Evolutionary conservation across 2,113 vertebrate species (phyloP).

Genomic region (Holacanthus passer): DNA sequence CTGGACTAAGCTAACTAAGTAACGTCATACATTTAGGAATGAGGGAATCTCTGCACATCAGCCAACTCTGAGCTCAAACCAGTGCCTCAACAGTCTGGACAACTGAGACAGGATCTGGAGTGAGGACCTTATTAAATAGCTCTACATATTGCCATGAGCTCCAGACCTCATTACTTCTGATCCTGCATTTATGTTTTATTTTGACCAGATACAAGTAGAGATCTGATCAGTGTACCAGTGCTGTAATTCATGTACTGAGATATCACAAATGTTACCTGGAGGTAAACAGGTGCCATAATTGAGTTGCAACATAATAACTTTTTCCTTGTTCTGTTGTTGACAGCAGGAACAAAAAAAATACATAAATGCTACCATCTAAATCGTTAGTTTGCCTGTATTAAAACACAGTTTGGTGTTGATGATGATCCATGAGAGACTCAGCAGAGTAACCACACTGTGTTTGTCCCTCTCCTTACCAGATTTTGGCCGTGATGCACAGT

Average conservation of each 20-base stretch:
- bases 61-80: too few species aligned
- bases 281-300: background rate
- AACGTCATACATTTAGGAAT: too few species aligned
- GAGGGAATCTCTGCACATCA: too few species aligned
- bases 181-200: too few species aligned
- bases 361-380: background rate
- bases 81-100: too few species aligned
- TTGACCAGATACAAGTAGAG: too few species aligned
- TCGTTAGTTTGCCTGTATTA: background rate
- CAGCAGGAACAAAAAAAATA: constrained; percentile 2
- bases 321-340: background rate
- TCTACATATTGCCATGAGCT: too few species aligned
- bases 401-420: background rate
- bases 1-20: too few species aligned
- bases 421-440: background rate
- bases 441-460: background rate
- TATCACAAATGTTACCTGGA: background rate
- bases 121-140: too few species aligned
- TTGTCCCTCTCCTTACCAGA: constrained; percentile 15
- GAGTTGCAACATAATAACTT: constrained; percentile 6
- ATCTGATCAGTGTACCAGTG: too few species aligned
- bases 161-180: too few species aligned
- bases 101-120: too few species aligned
- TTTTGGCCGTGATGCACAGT: background rate
- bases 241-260: background rate